These are phyloP conservation scores for Dendrolimus pini DNA, from an alignment of 2,888 invertebrate genomes.

Conservation along the genomic window DNA sequence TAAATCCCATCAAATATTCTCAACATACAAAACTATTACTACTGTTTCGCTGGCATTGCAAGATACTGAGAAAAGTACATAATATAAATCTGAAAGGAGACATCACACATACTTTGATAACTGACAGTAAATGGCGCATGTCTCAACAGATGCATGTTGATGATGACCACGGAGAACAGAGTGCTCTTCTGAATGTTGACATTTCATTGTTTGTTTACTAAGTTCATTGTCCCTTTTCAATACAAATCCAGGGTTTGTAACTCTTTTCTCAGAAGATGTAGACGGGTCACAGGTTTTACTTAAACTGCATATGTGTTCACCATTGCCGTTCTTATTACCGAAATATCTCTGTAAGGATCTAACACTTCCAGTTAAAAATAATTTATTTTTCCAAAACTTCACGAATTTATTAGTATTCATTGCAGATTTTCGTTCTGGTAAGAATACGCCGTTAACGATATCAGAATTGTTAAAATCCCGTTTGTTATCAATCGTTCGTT, in stretches of 20 bases:
- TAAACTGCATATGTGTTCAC: slow-evolving; percentile 48
- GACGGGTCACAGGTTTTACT: slow-evolving; percentile 46
- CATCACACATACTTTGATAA: slow-evolving; percentile 52
- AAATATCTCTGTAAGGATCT: slow-evolving; percentile 64
- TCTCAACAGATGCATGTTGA: slow-evolving; percentile 60
- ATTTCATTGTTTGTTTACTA: slow-evolving; percentile 47
- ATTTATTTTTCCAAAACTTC: slow-evolving; percentile 69
- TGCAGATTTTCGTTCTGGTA: slow-evolving; percentile 53
- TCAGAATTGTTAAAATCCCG: slow-evolving; percentile 58
- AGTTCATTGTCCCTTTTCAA: slow-evolving; percentile 40
- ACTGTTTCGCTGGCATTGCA: too few relatives aligned
- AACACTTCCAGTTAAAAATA: slow-evolving; percentile 62
- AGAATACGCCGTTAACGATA: slow-evolving; percentile 58
- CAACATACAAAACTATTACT: too few relatives aligned
- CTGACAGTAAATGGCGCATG: slow-evolving; percentile 68
- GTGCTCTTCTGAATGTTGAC: slow-evolving; percentile 63
- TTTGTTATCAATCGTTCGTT: slow-evolving; percentile 61
- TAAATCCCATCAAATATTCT: too few relatives aligned
- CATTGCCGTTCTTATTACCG: slow-evolving; percentile 46
- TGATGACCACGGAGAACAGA: slow-evolving; percentile 64
- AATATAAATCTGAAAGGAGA: too few relatives aligned
- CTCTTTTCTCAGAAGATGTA: slow-evolving; percentile 43
- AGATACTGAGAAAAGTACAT: too few relatives aligned
- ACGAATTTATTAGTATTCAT: slow-evolving; percentile 61
- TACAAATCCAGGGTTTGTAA: slow-evolving; percentile 30